Percentiles rank a stretch among this genome's conserved stretches.
Conservation (phyloP, 1,140 invertebrate species). For the Zeugodacus cucurbitae region DNA sequence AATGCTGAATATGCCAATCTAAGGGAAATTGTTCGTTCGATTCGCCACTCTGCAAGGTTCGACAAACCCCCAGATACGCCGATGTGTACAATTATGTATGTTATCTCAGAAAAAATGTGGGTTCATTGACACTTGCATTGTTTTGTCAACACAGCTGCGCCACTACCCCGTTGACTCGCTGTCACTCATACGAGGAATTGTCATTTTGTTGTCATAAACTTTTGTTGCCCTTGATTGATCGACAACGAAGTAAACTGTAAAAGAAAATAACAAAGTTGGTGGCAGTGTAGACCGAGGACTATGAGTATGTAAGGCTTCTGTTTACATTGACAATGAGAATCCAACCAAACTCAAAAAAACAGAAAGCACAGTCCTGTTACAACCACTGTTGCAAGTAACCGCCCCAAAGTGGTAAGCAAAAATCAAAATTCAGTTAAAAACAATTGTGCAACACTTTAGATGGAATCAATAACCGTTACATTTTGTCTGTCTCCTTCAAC, state of each 20-base stretch:
- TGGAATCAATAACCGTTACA: not conserved
- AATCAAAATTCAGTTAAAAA: not conserved
- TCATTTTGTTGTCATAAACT: not conserved
- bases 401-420: not conserved
- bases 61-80: too few relatives aligned
- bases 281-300: not conserved
- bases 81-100: too few relatives aligned
- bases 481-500: not conserved
- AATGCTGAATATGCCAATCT: too few relatives aligned
- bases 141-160: not conserved
- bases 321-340: not conserved
- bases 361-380: not conserved
- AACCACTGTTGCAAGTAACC: not conserved
- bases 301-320: not conserved
- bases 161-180: not conserved
- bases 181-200: not conserved
- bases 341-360: not conserved
- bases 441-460: not conserved
- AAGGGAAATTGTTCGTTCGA: too few relatives aligned
- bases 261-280: not conserved
- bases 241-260: not conserved
- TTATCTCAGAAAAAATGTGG: too few relatives aligned
- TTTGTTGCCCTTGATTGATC: constrained; percentile 5
- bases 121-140: not conserved
- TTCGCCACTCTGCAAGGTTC: too few relatives aligned